Evolutionary conservation across 2,888 invertebrate species (phyloP), one percentile per base, ranked within the genome.

Genomic region (Eretmocerus hayati): DNA sequence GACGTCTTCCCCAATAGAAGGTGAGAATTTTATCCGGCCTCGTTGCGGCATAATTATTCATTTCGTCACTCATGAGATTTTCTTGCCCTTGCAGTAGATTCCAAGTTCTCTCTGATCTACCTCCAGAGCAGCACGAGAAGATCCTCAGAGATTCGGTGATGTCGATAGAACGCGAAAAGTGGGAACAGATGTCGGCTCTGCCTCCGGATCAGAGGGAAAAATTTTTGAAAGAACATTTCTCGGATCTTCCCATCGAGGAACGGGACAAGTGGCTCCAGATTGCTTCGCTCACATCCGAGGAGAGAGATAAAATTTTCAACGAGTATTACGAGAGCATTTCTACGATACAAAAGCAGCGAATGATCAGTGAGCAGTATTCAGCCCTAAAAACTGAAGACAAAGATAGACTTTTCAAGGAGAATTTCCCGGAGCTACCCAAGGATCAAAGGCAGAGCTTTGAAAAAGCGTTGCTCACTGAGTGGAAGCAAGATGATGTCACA

Each of bases 381-480:
- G 69, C 69, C 4, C 47, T 71, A 3, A 68, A 68, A 33, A 63
- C 54, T 3, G 70, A 71, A 44, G 71, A 71, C 9, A 65, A 66
- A n/a, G 70, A 71, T 26, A 62, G 57, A 45, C 56, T 71, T 16
- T 71, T 71, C 35, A 71, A 70, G 48, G 69, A 70, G 53, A 71
- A 71, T 46, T 71, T 71, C 48, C 71, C 71, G 1, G 71, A 71
- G 50, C 46, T 71, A 5, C 65, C 70, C n/a, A 55, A 59, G 1
- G 70, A 69, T 11, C 69, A 69, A 35, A 75, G 79, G 66, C 75
- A 78, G 56, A 78, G 77, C 60, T 78, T 80, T 46, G 79, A 80
- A 59, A 65, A 68, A 47, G 70, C 70, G 13, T 57, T 71, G 38
- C 41, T 79, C 52, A 77, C 73, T 57, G 77, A 77, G 58, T 71